These are phyloP conservation scores for Epizoanthus ramosus DNA, from an alignment of 92 coral and sea anemone species.

Conservation along the genomic window DNA sequence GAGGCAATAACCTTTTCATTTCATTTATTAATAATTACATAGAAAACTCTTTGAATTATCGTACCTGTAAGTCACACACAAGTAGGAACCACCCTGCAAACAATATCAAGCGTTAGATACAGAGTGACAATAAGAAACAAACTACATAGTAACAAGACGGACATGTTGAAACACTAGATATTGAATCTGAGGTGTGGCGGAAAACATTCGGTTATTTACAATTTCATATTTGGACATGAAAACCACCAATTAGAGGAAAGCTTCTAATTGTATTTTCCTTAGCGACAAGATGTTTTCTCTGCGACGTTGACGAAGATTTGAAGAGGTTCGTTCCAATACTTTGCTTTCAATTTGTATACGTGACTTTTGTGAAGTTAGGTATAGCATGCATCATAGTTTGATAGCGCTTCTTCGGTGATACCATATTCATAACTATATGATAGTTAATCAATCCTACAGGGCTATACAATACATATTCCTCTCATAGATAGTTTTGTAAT, in stretches of 20 bases:
- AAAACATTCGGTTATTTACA: constrained; percentile 5
- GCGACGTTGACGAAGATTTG: neutral
- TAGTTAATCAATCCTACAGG: too few relatives aligned
- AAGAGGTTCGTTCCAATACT: neutral
- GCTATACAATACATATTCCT: too few relatives aligned
- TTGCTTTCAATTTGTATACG: neutral
- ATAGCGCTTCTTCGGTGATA: neutral
- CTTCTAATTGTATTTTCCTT: constrained; percentile 5
- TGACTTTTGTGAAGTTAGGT: neutral
- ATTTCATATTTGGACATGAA: constrained; percentile 41
- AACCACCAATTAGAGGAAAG: neutral
- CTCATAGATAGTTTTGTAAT: too few relatives aligned
- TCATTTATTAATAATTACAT: neutral
- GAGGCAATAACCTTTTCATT: neutral
- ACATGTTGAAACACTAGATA: neutral
- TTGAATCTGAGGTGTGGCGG: constrained; percentile 39
- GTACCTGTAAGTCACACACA: neutral
- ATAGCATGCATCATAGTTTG: neutral
- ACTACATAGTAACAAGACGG: neutral
- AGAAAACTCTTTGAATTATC: neutral
- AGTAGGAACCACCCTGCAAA: neutral
- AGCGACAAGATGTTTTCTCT: constrained; percentile 24
- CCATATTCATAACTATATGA: neutral
- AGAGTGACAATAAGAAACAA: constrained; percentile 19
- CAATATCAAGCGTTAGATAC: constrained; percentile 27